Percentiles rank a stretch among this genome's conserved stretches.
Conservation (phyloP, 2,888 invertebrate genomes). For the Cynaeus angustus region DNA sequence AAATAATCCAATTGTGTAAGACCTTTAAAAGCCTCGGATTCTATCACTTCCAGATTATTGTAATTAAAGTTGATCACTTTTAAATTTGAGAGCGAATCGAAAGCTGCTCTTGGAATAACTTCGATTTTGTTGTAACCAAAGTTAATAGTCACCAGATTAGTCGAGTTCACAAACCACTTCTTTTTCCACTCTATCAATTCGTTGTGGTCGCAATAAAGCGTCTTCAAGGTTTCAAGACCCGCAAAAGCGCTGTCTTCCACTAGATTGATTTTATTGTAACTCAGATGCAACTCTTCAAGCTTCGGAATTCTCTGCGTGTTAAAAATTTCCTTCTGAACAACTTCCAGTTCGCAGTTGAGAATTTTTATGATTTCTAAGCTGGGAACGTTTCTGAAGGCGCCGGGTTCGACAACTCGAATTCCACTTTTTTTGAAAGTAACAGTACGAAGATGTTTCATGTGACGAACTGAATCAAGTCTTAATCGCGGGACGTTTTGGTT, state of each 20-base stretch:
- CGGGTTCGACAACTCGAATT: constrained; percentile 20
- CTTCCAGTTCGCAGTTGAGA: not conserved
- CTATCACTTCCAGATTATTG: constrained; percentile 28
- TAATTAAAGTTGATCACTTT: constrained; percentile 24
- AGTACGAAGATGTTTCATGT: constrained; percentile 33
- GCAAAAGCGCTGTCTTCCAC: constrained; percentile 31
- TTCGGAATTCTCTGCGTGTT: constrained; percentile 3
- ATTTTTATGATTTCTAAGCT: constrained; percentile 17
- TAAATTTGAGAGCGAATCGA: constrained; percentile 19
- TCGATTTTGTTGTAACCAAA: constrained; percentile 35
- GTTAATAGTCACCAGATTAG: constrained; percentile 29
- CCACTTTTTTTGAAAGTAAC: constrained; percentile 7
- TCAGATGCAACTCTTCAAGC: constrained; percentile 19
- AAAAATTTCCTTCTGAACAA: constrained; percentile 9
- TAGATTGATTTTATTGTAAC: constrained; percentile 13
- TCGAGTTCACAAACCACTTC: constrained; percentile 33
- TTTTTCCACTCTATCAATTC: not conserved
- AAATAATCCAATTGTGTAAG: constrained; percentile 21
- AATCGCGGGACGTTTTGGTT: constrained; percentile 27
- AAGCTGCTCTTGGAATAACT: constrained; percentile 20
- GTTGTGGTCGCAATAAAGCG: constrained; percentile 23
- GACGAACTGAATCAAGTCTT: constrained; percentile 20
- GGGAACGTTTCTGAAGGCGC: constrained; percentile 37
- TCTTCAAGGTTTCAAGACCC: constrained; percentile 10
- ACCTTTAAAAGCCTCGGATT: constrained; percentile 31